Evolutionary conservation across 1,140 invertebrate genomes (phyloP).

Genomic region (Achroia grisella): DNA sequence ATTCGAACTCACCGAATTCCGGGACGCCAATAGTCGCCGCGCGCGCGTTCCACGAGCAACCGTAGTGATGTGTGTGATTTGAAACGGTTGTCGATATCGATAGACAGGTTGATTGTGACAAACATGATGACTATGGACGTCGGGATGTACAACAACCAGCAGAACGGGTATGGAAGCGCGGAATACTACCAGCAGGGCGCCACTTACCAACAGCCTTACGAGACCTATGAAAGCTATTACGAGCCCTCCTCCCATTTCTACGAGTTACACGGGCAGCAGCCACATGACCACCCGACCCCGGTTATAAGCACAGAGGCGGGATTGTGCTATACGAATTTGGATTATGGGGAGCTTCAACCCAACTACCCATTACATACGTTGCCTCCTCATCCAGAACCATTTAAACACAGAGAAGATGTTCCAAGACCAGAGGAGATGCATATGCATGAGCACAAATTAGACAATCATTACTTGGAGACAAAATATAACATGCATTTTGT

Average conservation of each 20-base stretch:
- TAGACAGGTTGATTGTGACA: slow-evolving; percentile 35
- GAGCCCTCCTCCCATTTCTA: slow-evolving; percentile 50
- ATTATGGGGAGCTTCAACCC: slow-evolving; percentile 75
- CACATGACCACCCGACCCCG: slow-evolving; percentile 38
- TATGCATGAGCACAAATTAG: slow-evolving; percentile 60
- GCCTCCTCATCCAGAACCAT: slow-evolving; percentile 40
- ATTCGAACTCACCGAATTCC: slow-evolving; percentile 31
- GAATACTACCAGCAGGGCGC: slow-evolving; percentile 61
- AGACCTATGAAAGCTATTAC: slow-evolving; percentile 55
- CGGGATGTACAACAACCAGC: slow-evolving; percentile 72
- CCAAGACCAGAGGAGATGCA: slow-evolving; percentile 44
- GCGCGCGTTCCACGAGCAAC: slow-evolving; percentile 15
- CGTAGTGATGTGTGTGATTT: slow-evolving; percentile 58
- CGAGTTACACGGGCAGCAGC: slow-evolving; percentile 38
- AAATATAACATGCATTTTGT: slow-evolving; percentile 74
- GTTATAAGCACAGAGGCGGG: slow-evolving; percentile 90
- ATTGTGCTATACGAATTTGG: slow-evolving; percentile 92
- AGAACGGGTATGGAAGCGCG: slow-evolving; percentile 54
- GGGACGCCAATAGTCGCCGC: slow-evolving; percentile 24
- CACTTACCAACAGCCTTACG: slow-evolving; percentile 52
- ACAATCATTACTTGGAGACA: slow-evolving; percentile 70
- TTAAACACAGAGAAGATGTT: slow-evolving; percentile 48
- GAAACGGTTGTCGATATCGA: slow-evolving; percentile 32
- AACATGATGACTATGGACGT: slow-evolving; percentile 74
- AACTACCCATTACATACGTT: slow-evolving; percentile 41